phyloP scores from a whole-genome alignment of 2,113 vertebrate species.

The Nyctibius bracteatus region DNA sequence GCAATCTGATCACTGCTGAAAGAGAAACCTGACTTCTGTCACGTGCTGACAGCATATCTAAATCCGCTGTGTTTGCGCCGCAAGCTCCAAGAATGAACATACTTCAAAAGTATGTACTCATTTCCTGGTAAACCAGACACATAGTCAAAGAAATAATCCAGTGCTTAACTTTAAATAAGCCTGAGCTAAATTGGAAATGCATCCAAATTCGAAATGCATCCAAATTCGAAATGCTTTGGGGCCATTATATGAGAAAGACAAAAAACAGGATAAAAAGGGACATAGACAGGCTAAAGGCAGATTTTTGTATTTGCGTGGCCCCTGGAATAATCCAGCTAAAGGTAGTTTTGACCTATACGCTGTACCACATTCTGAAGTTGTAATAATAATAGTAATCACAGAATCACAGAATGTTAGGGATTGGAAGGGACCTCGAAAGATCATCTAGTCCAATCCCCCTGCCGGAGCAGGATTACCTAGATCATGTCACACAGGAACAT shows the following conservation, averaged over 20 bases:
- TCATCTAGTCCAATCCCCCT: no score
- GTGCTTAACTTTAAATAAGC: neutral
- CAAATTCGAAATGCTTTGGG: neutral
- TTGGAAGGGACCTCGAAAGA: no score
- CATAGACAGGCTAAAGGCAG: neutral
- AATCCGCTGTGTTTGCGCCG: neutral
- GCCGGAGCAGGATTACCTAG: no score
- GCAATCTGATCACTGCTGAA: neutral
- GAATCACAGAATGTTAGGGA: no score
- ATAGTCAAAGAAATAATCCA: neutral
- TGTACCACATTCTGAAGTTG: neutral
- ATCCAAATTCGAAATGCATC: neutral
- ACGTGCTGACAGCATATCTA: neutral
- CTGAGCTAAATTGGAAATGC: neutral
- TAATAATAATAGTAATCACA: neutral
- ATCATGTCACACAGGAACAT: no score
- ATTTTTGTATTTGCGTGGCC: neutral
- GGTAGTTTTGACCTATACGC: neutral
- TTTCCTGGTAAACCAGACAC: neutral
- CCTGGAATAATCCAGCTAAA: neutral
- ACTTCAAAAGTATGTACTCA: neutral
- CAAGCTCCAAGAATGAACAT: neutral
- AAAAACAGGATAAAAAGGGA: neutral
- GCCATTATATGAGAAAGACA: neutral
- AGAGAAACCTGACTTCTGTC: neutral